These are phyloP conservation scores for Rhorus exstirpatorius DNA, from an alignment of 2,888 invertebrate genomes.

Conservation along the genomic window DNA sequence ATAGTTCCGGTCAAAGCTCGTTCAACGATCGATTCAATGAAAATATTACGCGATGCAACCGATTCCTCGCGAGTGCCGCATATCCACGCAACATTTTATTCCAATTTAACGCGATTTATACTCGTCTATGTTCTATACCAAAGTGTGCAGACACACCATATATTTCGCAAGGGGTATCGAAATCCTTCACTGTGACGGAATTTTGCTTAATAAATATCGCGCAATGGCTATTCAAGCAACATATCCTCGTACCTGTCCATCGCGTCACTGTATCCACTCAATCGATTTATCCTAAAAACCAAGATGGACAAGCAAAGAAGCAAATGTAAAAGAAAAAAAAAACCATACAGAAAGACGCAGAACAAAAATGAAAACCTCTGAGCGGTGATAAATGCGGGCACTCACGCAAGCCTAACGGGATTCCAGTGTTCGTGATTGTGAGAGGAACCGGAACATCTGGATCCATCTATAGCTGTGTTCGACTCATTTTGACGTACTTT, in stretches of 20 bases:
- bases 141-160: not conserved
- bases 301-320: not conserved
- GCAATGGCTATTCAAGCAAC: not conserved
- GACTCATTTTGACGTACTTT: constrained; percentile 41
- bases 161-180: not conserved
- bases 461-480: constrained; percentile 1
- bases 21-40: constrained; percentile 23
- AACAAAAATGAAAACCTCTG: constrained; percentile 29
- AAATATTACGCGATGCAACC: constrained; percentile 4
- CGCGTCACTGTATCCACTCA: not conserved
- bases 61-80: constrained; percentile 61
- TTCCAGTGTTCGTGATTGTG: constrained; percentile 19
- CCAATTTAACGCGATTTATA: not conserved
- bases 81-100: constrained; percentile 35
- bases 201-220: not conserved
- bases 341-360: not conserved
- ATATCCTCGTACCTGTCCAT: not conserved
- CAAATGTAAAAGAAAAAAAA: not conserved
- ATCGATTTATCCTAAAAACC: not conserved
- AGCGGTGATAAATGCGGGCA: constrained; percentile 45
- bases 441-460: constrained; percentile 26
- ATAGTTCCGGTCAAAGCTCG: not conserved
- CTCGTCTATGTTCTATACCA: not conserved
- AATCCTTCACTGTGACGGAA: not conserved
- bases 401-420: constrained; percentile 43